Evolutionary conservation across 2,113 vertebrate genomes (phyloP), one percentile per base, ranked within the genome.

Genomic region (Hystrix brachyura): DNA sequence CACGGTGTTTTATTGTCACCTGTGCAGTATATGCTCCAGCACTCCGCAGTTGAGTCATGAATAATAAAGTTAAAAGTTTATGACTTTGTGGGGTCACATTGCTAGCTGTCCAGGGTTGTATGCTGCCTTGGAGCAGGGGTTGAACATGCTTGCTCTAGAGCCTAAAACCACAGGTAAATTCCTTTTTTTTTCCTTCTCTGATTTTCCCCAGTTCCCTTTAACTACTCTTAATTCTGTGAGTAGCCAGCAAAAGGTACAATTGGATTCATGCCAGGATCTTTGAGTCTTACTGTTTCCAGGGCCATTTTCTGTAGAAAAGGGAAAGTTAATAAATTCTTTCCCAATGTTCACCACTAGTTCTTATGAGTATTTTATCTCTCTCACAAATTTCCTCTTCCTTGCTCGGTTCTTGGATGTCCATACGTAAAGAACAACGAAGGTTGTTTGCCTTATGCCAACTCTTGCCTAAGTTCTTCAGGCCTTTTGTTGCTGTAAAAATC

Each of bases 381-480:
- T 90, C 55, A 91, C 23, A 90, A 79, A 93, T 51, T 60, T 11
- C 0, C 18, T 1, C 53, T 74, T 85, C 1, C 7, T 0, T 69
- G 4, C 8, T 94, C 4, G 27, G 14, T 76, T 83, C 12, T 60
- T 92, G 4, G 3, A 57, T 80, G 23, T 84, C 23, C 13, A 83
- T 29, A 69, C 11, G 38, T 1, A 76, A 43, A 90, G 27, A 92
- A 87, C 38, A 55, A 91, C 32, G 34, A 62, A 65, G 17, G 5
- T 71, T 48, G 0, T 46, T 34, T 78, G 12, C 27, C 17, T 65
- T 78, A 18, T 46, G 59, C 25, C 32, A 71, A 57, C 9, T 82
- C 69, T 95, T 76, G 34, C 48, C 18, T 51, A 86, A 29, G 19
- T 96, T 93, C 27, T 93, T 7, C 27, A 94, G 64, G n/a, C 29